phyloP scores from a whole-genome alignment of 1,140 invertebrate genomes.

The Paralvinella palmiformis region DNA sequence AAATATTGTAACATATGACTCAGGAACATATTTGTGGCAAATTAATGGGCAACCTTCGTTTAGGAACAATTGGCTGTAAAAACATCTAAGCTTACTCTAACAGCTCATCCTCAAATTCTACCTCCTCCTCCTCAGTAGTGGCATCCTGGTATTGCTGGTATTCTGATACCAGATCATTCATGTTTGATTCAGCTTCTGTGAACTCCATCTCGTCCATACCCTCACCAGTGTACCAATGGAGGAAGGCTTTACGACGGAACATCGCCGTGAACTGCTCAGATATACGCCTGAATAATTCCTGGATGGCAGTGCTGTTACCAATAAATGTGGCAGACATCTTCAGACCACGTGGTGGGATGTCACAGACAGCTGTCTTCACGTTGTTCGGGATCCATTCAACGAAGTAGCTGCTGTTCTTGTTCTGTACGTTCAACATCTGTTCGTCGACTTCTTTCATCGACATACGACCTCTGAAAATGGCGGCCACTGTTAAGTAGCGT shows the following conservation, averaged over 20 bases:
- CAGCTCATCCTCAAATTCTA: slow-evolving; percentile 71
- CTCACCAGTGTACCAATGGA: slow-evolving; percentile 78
- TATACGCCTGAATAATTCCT: slow-evolving; percentile 70
- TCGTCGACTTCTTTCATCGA: slow-evolving; percentile 84
- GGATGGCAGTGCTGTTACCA: slow-evolving; percentile 63
- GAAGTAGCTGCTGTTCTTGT: slow-evolving; percentile 57
- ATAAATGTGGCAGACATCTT: slow-evolving; percentile 69
- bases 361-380: slow-evolving; percentile 55
- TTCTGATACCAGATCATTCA: slow-evolving; percentile 82
- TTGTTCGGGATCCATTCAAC: slow-evolving; percentile 52
- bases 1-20: no score
- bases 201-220: slow-evolving; percentile 63
- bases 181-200: slow-evolving; percentile 68
- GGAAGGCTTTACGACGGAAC: slow-evolving; percentile 86
- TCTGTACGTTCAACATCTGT: slow-evolving; percentile 74
- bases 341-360: slow-evolving; percentile 60
- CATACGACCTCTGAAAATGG: slow-evolving; percentile 89
- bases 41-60: no score
- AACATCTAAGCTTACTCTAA: slow-evolving; percentile 41
- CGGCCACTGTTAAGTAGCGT: slow-evolving; percentile 69
- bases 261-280: slow-evolving; percentile 81
- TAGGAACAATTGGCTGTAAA: no score
- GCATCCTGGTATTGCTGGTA: slow-evolving; percentile 90
- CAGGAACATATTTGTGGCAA: no score
- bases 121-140: slow-evolving; percentile 71